A percentile compares a stretch with the other conserved stretches of the same genome.
These are phyloP conservation scores for Ichneumon xanthorius DNA, from an alignment of 2,888 invertebrate genomes.

Conservation along the genomic window DNA sequence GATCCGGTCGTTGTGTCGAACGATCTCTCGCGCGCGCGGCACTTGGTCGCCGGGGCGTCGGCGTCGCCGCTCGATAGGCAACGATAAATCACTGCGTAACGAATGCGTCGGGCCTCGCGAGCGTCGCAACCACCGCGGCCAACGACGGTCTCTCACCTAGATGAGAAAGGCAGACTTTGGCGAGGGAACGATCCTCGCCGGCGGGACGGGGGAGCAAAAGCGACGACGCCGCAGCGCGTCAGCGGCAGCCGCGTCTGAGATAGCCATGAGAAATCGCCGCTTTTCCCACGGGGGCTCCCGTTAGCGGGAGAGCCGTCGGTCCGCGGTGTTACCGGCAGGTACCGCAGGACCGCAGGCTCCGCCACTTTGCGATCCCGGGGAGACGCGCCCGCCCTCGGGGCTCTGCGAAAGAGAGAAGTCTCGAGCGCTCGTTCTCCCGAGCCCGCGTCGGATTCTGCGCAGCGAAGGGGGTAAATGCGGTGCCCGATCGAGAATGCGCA, in stretches of 20 bases:
- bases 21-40: conserved; percentile 8
- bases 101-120: conserved; percentile 56
- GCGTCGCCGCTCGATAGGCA: conserved; percentile 58
- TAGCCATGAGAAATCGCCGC: conserved; percentile 67
- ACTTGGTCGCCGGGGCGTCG: conserved; percentile 52
- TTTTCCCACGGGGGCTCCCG: conserved; percentile 71
- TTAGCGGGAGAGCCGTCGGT: conserved; percentile 63
- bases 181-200: conserved; percentile 15
- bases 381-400: conserved; percentile 38
- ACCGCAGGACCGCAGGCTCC: conserved; percentile 63
- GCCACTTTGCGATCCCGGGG: conserved; percentile 61
- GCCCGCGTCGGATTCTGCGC: conserved; percentile 28
- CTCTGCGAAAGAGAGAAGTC: conserved; percentile 21
- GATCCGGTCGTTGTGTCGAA: conserved; percentile 17
- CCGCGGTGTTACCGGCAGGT: conserved; percentile 57
- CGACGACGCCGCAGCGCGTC: conserved; percentile 1
- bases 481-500: conserved; percentile 63
- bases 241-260: conserved; percentile 35
- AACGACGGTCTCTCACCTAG: conserved; percentile 37
- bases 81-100: conserved; percentile 69
- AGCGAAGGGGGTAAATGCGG: neutral
- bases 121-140: conserved; percentile 60
- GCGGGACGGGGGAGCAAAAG: conserved; percentile 18
- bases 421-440: neutral
- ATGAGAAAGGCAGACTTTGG: conserved; percentile 6